These are phyloP conservation scores for Pteronura brasiliensis DNA, from an alignment of 2,113 vertebrate genomes.

Conservation along the genomic window DNA sequence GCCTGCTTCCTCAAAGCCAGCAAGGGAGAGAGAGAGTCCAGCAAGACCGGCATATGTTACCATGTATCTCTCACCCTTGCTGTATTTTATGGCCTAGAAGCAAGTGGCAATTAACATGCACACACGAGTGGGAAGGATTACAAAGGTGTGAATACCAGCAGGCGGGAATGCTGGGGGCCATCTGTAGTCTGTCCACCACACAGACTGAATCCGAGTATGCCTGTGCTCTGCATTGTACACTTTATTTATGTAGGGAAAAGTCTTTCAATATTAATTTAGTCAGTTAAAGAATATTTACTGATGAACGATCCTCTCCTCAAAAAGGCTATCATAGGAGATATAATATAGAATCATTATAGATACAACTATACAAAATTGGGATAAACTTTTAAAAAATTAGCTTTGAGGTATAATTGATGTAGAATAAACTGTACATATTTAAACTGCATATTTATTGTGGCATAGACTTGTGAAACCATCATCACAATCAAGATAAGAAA, in stretches of 20 bases:
- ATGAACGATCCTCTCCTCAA: not conserved
- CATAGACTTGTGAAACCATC: not conserved
- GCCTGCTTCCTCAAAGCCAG: not conserved
- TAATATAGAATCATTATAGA: not conserved
- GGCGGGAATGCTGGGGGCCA: too few relatives aligned
- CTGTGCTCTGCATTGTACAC: not conserved
- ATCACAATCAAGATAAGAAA: not conserved
- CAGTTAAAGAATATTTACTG: not conserved
- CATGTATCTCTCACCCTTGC: not conserved
- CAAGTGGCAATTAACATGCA: not conserved
- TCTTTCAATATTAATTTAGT: not conserved
- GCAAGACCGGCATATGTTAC: not conserved
- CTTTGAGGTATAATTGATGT: not conserved
- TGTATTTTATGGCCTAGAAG: not conserved
- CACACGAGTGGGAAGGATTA: not conserved
- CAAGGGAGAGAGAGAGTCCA: not conserved
- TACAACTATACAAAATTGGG: not conserved
- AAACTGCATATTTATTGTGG: not conserved
- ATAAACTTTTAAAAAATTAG: not conserved
- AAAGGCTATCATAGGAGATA: not conserved
- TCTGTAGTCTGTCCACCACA: not conserved
- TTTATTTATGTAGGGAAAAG: not conserved
- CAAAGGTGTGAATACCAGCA: not conserved
- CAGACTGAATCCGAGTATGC: not conserved
- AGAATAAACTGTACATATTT: not conserved